These are phyloP conservation scores for Lagopus muta DNA, from an alignment of 2,113 vertebrate species.

Conservation along the genomic window DNA sequence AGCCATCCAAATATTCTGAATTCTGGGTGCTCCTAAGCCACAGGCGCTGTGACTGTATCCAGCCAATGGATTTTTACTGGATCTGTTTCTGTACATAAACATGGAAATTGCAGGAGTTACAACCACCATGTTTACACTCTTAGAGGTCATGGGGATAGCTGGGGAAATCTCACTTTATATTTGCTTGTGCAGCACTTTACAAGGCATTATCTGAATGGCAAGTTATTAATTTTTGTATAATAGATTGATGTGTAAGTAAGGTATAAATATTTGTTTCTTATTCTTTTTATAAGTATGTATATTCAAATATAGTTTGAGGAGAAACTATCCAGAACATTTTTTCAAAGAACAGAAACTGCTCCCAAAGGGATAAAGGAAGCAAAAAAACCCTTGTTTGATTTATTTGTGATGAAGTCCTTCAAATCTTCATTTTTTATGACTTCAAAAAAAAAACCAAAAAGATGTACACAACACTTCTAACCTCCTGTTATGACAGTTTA, in stretches of 20 bases:
- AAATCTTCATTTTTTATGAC: slow-evolving; percentile 66
- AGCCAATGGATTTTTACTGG: slow-evolving; percentile 2
- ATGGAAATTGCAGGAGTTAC: neutral
- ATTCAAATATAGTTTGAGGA: neutral
- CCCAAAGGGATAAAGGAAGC: slow-evolving; percentile 44
- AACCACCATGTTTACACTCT: neutral
- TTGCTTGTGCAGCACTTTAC: neutral
- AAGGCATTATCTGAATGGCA: neutral
- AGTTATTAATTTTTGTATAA: neutral
- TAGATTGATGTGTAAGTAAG: neutral
- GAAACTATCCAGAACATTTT: slow-evolving; percentile 15
- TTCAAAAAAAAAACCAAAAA: slow-evolving; percentile 55
- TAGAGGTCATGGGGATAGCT: neutral
- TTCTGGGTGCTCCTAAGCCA: neutral
- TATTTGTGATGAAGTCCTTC: slow-evolving; percentile 64
- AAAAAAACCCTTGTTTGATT: slow-evolving; percentile 67
- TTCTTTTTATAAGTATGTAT: neutral
- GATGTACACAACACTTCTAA: slow-evolving; percentile 70
- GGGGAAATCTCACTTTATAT: neutral
- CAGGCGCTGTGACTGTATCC: neutral
- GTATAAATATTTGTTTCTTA: neutral
- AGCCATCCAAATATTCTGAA: neutral
- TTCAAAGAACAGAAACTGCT: slow-evolving; percentile 53
- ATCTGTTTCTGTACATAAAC: neutral
- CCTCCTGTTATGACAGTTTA: slow-evolving; percentile 80